Evolutionary conservation across 2,113 vertebrate genomes (phyloP).

Genomic region (Coracopsis vasa): DNA sequence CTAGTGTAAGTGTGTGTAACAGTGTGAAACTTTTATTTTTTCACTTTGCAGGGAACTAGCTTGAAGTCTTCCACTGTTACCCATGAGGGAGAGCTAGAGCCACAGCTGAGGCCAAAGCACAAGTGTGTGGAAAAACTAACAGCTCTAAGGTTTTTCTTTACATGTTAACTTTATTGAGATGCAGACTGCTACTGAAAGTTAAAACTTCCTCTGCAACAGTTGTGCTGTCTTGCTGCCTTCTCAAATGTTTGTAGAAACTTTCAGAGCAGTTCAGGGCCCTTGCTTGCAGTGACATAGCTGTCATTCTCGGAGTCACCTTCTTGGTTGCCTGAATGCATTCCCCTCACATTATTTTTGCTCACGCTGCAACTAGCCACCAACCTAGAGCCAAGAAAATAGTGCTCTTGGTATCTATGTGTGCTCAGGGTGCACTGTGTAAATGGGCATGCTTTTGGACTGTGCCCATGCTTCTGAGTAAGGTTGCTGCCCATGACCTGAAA

Average conservation of each 20-base stretch:
- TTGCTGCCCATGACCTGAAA: constrained; percentile 36
- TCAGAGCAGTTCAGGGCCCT: background rate
- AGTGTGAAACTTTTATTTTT: background rate
- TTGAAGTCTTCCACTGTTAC: background rate
- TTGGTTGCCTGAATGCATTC: background rate
- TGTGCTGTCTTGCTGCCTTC: background rate
- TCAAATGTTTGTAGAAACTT: background rate
- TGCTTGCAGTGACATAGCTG: background rate
- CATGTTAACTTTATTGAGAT: background rate
- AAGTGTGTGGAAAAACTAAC: background rate
- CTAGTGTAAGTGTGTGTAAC: background rate
- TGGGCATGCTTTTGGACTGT: background rate
- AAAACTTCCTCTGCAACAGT: background rate
- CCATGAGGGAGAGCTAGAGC: background rate
- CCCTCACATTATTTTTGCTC: constrained; percentile 18
- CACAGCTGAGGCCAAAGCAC: background rate
- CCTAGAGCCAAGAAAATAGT: background rate
- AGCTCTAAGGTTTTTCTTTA: background rate
- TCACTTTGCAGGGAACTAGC: background rate
- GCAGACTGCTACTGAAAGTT: background rate
- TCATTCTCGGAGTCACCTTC: background rate
- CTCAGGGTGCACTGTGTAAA: background rate
- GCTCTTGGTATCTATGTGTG: background rate
- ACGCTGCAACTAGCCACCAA: background rate
- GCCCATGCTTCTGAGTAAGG: background rate